Evolutionary conservation across 2,888 invertebrate species (phyloP), one percentile per base, ranked within the genome.

Genomic region (Endotricha flammealis): DNA sequence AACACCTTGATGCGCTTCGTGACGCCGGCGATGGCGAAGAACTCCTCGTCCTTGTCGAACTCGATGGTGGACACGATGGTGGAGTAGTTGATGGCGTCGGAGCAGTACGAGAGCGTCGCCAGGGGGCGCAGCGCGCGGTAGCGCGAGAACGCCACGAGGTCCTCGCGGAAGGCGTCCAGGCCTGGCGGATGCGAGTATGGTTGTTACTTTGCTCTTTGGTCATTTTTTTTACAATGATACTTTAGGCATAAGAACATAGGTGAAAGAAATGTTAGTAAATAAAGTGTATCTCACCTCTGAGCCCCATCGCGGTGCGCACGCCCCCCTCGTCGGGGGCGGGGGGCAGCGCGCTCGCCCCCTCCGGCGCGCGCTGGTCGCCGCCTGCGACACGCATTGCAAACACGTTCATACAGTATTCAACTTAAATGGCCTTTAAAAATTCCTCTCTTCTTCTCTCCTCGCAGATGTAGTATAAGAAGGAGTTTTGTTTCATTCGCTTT

Each of bases 21-120:
- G 7, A 98, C 97, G 2, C 98, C 97, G 17, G 97, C 97, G 53
- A 98, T 96, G 0, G 97, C 97, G 80, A 98, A 97, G 75, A 93
- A 94, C 81, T 98, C 97, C 69, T 95, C 94, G 76, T 98, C 97
- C 74, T 96, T 95, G 71, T 98, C 97, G 81, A 98, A 98, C 77
- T 97, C 97, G 52, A 98, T 97, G 56, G 96, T 96, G 12, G 94
- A 94, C 3, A 95, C 95, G 47, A 95, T 95, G 3, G 93, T 95
- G 2, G 93, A 94, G 64, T 92, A 93, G 67, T 94, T 95, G 68
- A 95, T 94, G 34, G 95, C 91, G 72, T 97, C 97, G 60, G 92
- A 93, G 45, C 95, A 95, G 75, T 97, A 97, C 50, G 95, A 95
- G 3, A 98, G 85, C 3, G 96, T 95, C 3, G 97, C 95, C 4